Evolutionary conservation across 2,888 invertebrate genomes (phyloP).

Genomic region (Malthinus seriepunctatus): DNA sequence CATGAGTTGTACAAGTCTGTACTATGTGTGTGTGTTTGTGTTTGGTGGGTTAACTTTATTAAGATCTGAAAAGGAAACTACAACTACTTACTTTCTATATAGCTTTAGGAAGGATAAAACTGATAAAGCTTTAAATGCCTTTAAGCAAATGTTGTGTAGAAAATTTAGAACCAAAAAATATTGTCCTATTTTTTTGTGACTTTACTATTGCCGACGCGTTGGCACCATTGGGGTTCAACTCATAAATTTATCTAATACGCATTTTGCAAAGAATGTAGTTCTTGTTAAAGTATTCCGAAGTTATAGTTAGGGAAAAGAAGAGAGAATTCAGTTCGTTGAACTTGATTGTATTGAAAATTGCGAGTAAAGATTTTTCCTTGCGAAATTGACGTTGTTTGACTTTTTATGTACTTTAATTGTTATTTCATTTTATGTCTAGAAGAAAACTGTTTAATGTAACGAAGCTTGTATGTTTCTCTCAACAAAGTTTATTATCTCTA

Average conservation of each 20-base stretch:
- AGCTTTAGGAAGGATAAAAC: too few species aligned
- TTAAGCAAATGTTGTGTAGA: conserved; percentile 15
- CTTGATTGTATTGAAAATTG: not conserved
- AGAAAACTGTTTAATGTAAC: too few species aligned
- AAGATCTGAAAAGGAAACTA: not conserved
- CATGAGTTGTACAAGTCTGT: too few species aligned
- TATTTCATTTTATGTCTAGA: too few species aligned
- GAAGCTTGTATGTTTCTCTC: too few species aligned
- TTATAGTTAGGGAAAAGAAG: conserved; percentile 26
- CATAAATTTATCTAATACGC: conserved; percentile 44
- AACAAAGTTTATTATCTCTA: too few species aligned
- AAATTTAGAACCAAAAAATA: conserved; percentile 30
- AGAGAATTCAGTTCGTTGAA: conserved; percentile 9
- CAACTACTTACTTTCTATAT: not conserved
- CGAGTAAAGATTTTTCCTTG: too few species aligned
- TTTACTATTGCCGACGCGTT: conserved; percentile 43
- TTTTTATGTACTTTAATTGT: too few species aligned
- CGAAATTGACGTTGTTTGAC: too few species aligned
- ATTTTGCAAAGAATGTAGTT: conserved; percentile 33
- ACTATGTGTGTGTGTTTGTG: too few species aligned
- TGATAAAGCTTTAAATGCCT: not conserved
- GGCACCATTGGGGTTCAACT: conserved; percentile 43
- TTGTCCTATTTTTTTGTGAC: conserved; percentile 41
- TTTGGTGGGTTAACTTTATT: not conserved
- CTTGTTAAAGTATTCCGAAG: conserved; percentile 31